Evolutionary conservation across 2,113 vertebrate species (phyloP), one percentile per base, ranked within the genome.

Genomic region (Cygnus buccinator): DNA sequence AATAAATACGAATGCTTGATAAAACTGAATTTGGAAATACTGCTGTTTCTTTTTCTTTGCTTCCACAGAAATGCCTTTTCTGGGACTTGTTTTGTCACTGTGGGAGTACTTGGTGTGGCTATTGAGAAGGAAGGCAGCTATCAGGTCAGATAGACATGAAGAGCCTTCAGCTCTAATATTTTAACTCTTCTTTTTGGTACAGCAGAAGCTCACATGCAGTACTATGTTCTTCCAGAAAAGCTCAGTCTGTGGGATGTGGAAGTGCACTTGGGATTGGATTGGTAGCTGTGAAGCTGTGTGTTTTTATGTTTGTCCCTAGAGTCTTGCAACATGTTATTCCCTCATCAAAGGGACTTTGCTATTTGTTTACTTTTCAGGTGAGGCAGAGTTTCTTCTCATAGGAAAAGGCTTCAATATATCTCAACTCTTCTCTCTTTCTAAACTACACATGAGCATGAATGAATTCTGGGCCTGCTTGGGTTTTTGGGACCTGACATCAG

Each of bases 161-260:
- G n/a, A 8, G 20, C 44, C 29, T 46, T 1, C 2, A 43, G 29
- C 55, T 84, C 25, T 48, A 58, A 57, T 13, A 43, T 43, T 35
- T 28, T 23, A 37, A 43, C 11, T 14, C 35, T 48, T 1, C 4
- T 25, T 74, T 68, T 55, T 31, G n/a, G 14, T 55, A 4, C 16
- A 35, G 54, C 20, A 22, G n/a, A n/a, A 35, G 21, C 28, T 73
- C 5, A 6, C 1, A 3, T 33, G 31, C 15, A 28, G 18, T 37
- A 11, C 7, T 33, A 5, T 0, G 4, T 23, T 48, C n/a, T 22
- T 78, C 20, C 17, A 48, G 33, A 18, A 22, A 31, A 22, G 28
- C 17, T 59, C 0, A 1, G 14, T 5, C 0, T 0, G 25, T 22
- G 23, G 33, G 20, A 14, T 18, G 2, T 23, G 54, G 35, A 14